phyloP scores from a whole-genome alignment of 2,113 vertebrate genomes.

The Rhadina sibilatrix region DNA sequence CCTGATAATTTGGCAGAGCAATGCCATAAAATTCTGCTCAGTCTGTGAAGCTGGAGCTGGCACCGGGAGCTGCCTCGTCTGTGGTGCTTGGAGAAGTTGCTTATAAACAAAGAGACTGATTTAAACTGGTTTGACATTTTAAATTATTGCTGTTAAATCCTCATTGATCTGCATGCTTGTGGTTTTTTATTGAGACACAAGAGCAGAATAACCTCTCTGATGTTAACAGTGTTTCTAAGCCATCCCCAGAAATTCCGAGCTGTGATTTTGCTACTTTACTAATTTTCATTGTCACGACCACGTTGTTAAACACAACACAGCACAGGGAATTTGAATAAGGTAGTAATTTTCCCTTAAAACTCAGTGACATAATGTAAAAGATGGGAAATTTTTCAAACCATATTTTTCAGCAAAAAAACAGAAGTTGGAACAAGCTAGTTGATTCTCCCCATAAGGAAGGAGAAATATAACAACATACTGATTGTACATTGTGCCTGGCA shows the following conservation, averaged over 20 bases:
- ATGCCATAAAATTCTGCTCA: not conserved
- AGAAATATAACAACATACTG: not conserved
- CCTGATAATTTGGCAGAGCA: not conserved
- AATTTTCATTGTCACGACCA: fast-evolving
- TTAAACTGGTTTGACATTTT: not conserved
- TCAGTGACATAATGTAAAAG: not conserved
- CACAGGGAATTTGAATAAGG: not conserved
- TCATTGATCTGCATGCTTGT: not conserved
- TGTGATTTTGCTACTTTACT: not conserved
- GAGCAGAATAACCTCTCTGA: not conserved
- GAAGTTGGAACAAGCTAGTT: not conserved
- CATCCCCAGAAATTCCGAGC: not conserved
- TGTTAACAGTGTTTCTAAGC: not conserved
- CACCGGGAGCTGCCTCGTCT: not conserved
- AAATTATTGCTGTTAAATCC: not conserved
- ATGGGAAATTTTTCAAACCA: not conserved
- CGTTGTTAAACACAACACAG: not conserved
- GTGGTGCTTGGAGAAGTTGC: not conserved
- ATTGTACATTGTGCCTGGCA: fast-evolving
- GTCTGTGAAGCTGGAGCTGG: not conserved
- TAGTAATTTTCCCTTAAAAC: not conserved
- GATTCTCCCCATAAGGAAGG: not conserved
- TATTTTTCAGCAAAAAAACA: not conserved
- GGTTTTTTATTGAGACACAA: not conserved
- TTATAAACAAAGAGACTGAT: not conserved